Percentiles rank a stretch among this genome's conserved stretches.
Conservation (phyloP, 2,113 vertebrate species). For the Ploceus nigricollis region DNA sequence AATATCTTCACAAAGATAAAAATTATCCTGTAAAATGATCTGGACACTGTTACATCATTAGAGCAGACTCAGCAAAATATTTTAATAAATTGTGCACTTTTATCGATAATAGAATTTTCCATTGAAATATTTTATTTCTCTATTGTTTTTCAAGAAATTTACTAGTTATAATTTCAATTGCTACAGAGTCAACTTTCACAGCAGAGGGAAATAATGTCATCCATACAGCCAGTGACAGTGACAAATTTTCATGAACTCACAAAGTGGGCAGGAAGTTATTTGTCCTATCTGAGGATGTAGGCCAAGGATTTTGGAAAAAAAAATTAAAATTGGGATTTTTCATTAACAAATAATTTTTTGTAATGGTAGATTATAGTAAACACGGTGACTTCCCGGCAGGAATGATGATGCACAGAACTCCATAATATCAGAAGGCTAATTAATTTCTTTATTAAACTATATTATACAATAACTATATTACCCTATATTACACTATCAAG, state of each 20-base stretch:
- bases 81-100: not conserved
- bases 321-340: not conserved
- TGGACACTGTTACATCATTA: not conserved
- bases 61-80: not conserved
- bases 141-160: not conserved
- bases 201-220: not conserved
- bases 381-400: no score
- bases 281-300: not conserved
- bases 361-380: not conserved
- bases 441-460: no score
- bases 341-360: not conserved
- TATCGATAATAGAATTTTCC: not conserved
- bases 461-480: no score
- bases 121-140: not conserved
- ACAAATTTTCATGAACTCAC: not conserved
- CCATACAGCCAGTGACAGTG: not conserved
- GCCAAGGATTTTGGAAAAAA: not conserved
- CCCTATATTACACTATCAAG: no score
- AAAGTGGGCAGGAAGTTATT: not conserved
- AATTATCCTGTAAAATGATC: not conserved
- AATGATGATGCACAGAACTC: no score
- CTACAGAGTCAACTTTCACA: not conserved
- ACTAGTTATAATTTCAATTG: not conserved
- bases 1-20: not conserved
- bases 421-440: no score